Percentiles rank a stretch among this genome's conserved stretches.
These are phyloP conservation scores for Otocyon megalotis DNA, from an alignment of 2,113 vertebrate species.

Conservation along the genomic window DNA sequence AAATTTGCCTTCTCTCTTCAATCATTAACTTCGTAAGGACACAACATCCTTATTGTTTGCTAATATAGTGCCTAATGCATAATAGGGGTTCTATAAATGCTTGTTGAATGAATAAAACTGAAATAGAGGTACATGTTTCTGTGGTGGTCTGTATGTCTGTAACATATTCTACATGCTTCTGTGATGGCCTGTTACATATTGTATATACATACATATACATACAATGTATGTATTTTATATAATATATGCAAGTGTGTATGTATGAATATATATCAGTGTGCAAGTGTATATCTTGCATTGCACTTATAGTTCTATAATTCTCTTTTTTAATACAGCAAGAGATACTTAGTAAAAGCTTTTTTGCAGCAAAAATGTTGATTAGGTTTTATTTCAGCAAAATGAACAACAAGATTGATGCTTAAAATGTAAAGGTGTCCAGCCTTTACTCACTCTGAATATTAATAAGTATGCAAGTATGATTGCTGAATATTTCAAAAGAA, in stretches of 20 bases:
- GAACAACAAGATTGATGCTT: slow-evolving; percentile 69
- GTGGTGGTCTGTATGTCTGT: not conserved
- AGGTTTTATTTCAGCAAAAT: slow-evolving; percentile 75
- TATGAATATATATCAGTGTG: not conserved
- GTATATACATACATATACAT: not conserved
- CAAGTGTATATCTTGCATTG: not conserved
- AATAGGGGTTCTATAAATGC: not conserved
- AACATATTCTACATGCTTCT: not conserved
- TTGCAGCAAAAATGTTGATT: slow-evolving; percentile 66
- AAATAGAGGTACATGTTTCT: not conserved
- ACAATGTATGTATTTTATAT: not conserved
- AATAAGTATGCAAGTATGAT: slow-evolving; percentile 52
- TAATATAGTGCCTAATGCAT: not conserved
- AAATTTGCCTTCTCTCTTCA: not conserved
- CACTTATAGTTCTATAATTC: slow-evolving; percentile 12
- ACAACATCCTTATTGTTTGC: not conserved
- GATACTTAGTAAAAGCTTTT: slow-evolving; percentile 63
- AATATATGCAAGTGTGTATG: not conserved
- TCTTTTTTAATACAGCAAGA: slow-evolving; percentile 34
- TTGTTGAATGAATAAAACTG: not conserved
- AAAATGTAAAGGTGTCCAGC: slow-evolving; percentile 73
- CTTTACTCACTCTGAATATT: slow-evolving; percentile 69
- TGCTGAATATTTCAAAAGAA: slow-evolving; percentile 73
- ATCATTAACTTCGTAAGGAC: not conserved
- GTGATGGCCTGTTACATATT: not conserved